Evolutionary conservation across 2,113 vertebrate genomes (phyloP).

Genomic region (Pelobates fuscus): DNA sequence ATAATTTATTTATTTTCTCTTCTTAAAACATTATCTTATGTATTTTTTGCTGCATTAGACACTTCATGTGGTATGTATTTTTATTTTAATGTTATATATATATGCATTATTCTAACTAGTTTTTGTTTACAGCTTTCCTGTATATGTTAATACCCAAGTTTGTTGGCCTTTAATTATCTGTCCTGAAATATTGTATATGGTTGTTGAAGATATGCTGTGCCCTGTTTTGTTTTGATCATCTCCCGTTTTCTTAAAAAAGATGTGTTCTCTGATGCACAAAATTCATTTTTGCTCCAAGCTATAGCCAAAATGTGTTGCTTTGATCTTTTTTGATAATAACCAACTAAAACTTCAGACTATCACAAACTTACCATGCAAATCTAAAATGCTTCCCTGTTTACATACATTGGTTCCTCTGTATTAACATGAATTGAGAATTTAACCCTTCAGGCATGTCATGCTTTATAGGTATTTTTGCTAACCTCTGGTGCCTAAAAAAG

Average conservation of each 20-base stretch:
- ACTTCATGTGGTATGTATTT: not conserved
- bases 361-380: not conserved
- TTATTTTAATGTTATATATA: conserved; percentile 3
- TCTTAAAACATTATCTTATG: not conserved
- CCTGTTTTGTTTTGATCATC: not conserved
- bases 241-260: not conserved
- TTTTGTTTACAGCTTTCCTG: conserved; percentile 6
- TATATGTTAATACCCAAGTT: not conserved
- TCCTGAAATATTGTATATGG: not conserved
- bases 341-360: not conserved
- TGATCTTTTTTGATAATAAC: not conserved
- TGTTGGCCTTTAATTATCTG: not conserved
- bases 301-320: not conserved
- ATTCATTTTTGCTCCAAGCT: not conserved
- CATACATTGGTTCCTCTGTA: too few species aligned
- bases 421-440: too few species aligned
- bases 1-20: not conserved
- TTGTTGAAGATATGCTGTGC: too few species aligned
- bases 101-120: not conserved
- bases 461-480: too few species aligned
- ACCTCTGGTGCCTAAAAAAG: too few species aligned
- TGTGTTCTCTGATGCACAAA: not conserved
- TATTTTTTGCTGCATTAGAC: not conserved
- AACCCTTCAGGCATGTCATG: too few species aligned
- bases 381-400: too few species aligned